Evolutionary conservation across 1,140 invertebrate species (phyloP).

Genomic region (Lineus longissimus): DNA sequence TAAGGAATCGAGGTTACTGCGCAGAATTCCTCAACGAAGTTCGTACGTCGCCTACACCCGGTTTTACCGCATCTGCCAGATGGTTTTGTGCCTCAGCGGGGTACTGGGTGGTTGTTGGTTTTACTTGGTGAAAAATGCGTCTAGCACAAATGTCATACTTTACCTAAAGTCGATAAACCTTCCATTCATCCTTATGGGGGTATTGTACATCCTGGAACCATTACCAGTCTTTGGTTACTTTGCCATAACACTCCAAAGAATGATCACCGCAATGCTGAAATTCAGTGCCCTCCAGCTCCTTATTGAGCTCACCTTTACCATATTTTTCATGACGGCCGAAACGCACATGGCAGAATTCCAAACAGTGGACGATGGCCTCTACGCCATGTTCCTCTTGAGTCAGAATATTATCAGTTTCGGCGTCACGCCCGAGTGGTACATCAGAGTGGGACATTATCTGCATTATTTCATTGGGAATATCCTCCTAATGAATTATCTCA

Average conservation of each 20-base stretch:
- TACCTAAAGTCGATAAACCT: not conserved
- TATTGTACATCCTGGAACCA: not conserved
- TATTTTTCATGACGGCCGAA: not conserved
- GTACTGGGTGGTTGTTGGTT: not conserved
- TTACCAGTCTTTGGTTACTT: not conserved
- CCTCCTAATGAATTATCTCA: conserved; percentile 1
- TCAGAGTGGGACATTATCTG: not conserved
- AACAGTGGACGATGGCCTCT: not conserved
- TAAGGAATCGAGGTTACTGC: not conserved
- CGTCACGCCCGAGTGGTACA: not conserved
- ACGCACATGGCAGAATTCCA: not conserved
- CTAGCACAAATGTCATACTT: not conserved
- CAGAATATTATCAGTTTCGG: not conserved
- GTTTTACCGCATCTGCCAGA: conserved; percentile 2
- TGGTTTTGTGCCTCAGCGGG: not conserved
- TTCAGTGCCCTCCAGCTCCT: not conserved
- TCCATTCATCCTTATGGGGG: not conserved
- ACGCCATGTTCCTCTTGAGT: not conserved
- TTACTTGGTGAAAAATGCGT: not conserved
- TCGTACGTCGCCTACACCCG: not conserved
- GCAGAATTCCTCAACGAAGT: not conserved
- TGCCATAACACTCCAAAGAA: conserved; percentile 1
- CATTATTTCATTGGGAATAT: not conserved
- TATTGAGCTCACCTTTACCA: not conserved
- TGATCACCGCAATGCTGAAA: not conserved